Conservation (phyloP, 1,140 invertebrate genomes). For the Drosophila arizonae region DNA sequence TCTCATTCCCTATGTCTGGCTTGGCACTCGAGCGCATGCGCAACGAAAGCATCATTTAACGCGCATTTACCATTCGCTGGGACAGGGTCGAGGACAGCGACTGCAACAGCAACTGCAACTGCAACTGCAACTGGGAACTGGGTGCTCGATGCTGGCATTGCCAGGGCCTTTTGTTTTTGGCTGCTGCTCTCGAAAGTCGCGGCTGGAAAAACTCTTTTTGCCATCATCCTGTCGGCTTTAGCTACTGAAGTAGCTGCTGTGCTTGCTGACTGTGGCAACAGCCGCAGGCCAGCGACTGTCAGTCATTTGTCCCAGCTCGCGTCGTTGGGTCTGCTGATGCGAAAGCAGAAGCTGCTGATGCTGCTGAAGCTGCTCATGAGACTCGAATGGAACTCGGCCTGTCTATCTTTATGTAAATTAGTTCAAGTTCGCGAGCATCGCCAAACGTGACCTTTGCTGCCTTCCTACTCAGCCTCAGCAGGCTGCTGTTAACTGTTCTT, state of each 20-base stretch:
- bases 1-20: conserved; percentile 15
- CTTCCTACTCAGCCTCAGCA: neutral
- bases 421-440: conserved; percentile 61
- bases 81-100: conserved; percentile 1
- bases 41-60: conserved; percentile 81
- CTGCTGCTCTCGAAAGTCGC: conserved; percentile 25
- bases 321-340: conserved; percentile 45
- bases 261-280: conserved; percentile 39
- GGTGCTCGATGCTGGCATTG: conserved; percentile 28
- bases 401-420: conserved; percentile 76
- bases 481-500: neutral
- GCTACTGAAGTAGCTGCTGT: conserved; percentile 79
- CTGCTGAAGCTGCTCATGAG: conserved; percentile 2
- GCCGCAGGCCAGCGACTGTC: conserved; percentile 64
- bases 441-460: conserved; percentile 40
- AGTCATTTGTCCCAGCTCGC: conserved; percentile 74
- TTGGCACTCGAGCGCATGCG: conserved; percentile 59
- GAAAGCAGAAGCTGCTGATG: neutral
- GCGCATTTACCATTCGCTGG: conserved; percentile 68
- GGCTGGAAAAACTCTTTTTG: conserved; percentile 18
- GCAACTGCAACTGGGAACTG: neutral
- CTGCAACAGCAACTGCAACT: neutral
- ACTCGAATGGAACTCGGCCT: conserved; percentile 9
- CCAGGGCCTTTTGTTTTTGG: conserved; percentile 50
- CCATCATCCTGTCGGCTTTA: conserved; percentile 54